Percentiles rank a stretch among this genome's conserved stretches.
phyloP scores from a whole-genome alignment of 1,140 invertebrate genomes.

The Bombus soroeensis region DNA sequence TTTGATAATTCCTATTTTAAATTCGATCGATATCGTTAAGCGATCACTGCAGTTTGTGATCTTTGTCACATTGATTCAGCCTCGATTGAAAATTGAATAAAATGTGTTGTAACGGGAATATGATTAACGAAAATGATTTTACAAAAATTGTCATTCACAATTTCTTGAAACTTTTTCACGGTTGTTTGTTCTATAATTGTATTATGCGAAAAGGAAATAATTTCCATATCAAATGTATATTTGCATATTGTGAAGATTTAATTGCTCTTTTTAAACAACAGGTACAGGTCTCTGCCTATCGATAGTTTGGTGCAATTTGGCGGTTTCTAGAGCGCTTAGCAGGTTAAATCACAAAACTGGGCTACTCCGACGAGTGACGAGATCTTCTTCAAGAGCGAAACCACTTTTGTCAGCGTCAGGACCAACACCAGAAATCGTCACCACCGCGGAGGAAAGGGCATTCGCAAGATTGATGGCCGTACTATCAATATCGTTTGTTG shows the following conservation, averaged over 20 bases:
- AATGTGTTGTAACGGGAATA: too few relatives aligned
- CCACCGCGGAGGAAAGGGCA: constrained; percentile 90
- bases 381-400: constrained; percentile 75
- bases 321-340: constrained; percentile 90
- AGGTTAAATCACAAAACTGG: constrained; percentile 83
- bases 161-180: too few relatives aligned
- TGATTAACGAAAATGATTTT: too few relatives aligned
- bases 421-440: constrained; percentile 78
- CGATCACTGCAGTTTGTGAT: too few relatives aligned
- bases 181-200: too few relatives aligned
- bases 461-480: constrained; percentile 93
- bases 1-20: too few relatives aligned
- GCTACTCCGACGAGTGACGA: constrained; percentile 78
- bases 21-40: too few relatives aligned
- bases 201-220: too few relatives aligned
- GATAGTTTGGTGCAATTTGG: constrained; percentile 91
- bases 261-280: constrained; percentile 73
- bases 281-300: constrained; percentile 88
- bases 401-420: constrained; percentile 73
- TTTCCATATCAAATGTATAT: too few relatives aligned
- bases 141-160: too few relatives aligned
- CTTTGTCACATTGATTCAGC: too few relatives aligned
- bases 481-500: constrained; percentile 90
- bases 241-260: neutral
- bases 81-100: too few relatives aligned